Evolutionary conservation across 1,140 invertebrate species (phyloP), one percentile per base, ranked within the genome.

Genomic region (Olivierus martensii): DNA sequence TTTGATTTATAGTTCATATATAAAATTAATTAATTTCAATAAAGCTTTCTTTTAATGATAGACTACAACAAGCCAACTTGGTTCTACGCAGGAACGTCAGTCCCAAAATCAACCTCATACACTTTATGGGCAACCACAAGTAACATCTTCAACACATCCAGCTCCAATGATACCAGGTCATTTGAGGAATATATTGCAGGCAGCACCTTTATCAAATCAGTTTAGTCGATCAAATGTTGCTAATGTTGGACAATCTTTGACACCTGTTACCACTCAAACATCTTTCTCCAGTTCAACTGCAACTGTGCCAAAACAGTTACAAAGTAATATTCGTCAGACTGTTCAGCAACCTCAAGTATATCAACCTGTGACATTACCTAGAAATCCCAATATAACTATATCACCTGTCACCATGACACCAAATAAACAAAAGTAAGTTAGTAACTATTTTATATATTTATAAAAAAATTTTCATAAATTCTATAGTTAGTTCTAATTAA

Each of bases 231-330:
- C 7, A 42, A 42, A 9, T 42, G 15, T 42, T 42, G 9, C 19
- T 42, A 14, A 28, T 28, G 14, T 15, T 14, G 18, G 45, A 15
- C n/a, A 60, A 65, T 46, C 63, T 61, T 17, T 52, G 52, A 14
- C 61, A 63, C 36, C 55, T 65, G 47, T 61, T 60, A 17, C 65
- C 67, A 50, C 65, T 69, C 46, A 65, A 65, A 36, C 67, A 68
- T 6, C 62, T 68, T 28, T 44, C 53, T 5, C 53, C 53, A 46
- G 3, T 48, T n/a, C n/a, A 55, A 49, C 57, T 56, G 2, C 61
- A 61, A 38, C 58, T 59, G 34, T 55, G 51, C 9, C 59, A 56
- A 28, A 62, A 63, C 54, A 59, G 60, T 22, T 57, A 52, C 47
- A 61, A 28, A 28, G 28, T 28, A 28, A 9, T 28, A 9, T 28